Percentiles rank a stretch among this genome's conserved stretches.
These are phyloP conservation scores for Toxotes jaculatrix DNA, from an alignment of 2,113 vertebrate genomes.

Conservation along the genomic window DNA sequence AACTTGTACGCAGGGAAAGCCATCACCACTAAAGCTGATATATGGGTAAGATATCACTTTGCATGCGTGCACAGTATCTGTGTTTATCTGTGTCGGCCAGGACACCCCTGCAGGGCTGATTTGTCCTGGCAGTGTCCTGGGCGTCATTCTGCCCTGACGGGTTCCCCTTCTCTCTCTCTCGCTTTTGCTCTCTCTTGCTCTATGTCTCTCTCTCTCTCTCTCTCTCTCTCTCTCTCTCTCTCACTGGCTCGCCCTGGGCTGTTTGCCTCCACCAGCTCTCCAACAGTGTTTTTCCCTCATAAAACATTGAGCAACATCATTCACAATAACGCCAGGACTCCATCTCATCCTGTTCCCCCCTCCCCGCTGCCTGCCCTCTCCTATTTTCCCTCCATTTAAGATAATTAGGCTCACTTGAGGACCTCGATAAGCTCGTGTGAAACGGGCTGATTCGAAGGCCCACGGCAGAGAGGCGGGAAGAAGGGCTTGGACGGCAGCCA, in stretches of 20 bases:
- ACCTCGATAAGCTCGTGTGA: conserved; percentile 35
- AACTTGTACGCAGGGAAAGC: conserved; percentile 96
- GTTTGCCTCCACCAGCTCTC: conserved; percentile 39
- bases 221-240: conserved; percentile 7
- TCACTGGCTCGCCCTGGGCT: not conserved
- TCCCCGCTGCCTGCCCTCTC: not conserved
- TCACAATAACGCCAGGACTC: not conserved
- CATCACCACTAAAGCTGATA: conserved; percentile 98
- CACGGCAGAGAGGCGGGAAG: not conserved
- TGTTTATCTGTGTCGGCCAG: not conserved
- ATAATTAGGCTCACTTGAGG: conserved; percentile 18
- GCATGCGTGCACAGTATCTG: not conserved
- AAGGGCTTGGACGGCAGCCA: conserved; percentile 41
- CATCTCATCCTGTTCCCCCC: not conserved
- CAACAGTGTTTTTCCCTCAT: conserved; percentile 20
- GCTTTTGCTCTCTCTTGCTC: not conserved
- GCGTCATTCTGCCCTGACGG: conserved; percentile 34
- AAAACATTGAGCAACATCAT: conserved; percentile 43
- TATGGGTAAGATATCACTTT: conserved; percentile 89
- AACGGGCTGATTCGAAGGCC: conserved; percentile 36
- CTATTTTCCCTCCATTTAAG: conserved; percentile 5
- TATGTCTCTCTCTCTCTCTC: not conserved
- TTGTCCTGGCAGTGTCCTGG: conserved; percentile 42
- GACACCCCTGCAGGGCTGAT: conserved; percentile 58
- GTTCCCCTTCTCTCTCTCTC: conserved; percentile 24